These are phyloP conservation scores for Stenodera caucasica DNA, from an alignment of 2,888 invertebrate species.

Conservation along the genomic window DNA sequence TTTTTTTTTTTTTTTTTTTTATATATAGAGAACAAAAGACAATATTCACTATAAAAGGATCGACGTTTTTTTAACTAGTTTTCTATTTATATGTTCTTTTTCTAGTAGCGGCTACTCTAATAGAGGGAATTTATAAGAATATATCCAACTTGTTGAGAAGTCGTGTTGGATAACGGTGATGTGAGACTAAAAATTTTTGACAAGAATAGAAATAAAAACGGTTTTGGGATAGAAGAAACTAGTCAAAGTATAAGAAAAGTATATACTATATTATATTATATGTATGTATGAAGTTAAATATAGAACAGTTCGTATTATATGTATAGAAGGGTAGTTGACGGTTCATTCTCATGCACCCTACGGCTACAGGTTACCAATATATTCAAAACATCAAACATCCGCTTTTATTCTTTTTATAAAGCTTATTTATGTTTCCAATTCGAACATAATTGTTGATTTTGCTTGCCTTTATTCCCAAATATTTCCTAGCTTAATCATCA, in stretches of 20 bases:
- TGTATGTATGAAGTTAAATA: background rate
- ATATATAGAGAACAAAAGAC: too few relatives aligned
- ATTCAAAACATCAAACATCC: conserved; percentile 25
- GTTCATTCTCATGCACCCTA: conserved; percentile 32
- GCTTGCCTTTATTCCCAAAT: background rate
- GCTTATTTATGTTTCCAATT: conserved; percentile 3
- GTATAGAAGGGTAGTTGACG: conserved; percentile 25
- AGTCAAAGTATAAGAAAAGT: background rate
- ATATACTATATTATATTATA: background rate
- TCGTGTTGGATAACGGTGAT: background rate
- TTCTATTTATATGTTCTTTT: too few relatives aligned
- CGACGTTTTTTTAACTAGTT: too few relatives aligned
- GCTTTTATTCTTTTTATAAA: background rate
- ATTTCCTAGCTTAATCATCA: too few relatives aligned
- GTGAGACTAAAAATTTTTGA: background rate
- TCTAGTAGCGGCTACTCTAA: too few relatives aligned
- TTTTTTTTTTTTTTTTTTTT: too few relatives aligned
- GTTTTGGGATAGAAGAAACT: background rate
- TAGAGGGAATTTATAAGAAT: too few relatives aligned
- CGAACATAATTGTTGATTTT: conserved; percentile 1
- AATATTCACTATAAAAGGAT: too few relatives aligned
- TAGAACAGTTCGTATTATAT: background rate
- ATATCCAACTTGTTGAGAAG: background rate
- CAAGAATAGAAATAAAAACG: background rate
- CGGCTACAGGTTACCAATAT: conserved; percentile 33